Evolutionary conservation across 2,113 vertebrate species (phyloP), one percentile per base, ranked within the genome.

Genomic region (Orycteropus afer): DNA sequence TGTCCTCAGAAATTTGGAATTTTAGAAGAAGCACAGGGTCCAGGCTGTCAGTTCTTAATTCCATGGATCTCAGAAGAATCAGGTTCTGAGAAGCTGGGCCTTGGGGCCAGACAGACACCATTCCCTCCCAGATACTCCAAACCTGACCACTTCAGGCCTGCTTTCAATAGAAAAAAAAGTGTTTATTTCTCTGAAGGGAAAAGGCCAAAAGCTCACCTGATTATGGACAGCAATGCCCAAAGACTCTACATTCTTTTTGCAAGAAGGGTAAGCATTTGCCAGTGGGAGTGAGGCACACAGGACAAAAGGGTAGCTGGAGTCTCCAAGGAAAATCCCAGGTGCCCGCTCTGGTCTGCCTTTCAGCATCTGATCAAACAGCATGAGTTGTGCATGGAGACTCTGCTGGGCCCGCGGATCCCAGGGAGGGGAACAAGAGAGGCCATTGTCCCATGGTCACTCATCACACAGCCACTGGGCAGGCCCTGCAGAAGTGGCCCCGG

Each of bases 401-500:
- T 7, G 23, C 7, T 1, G 61, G 32, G 74, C 2, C 29, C 13
- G 53, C 13, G 17, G 53, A 25, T 14, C 61, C 29, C 79, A 14
- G 15, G 13, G 32, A 18, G 13, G n/a, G 40, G 27, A 71, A 3
- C 42, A 9, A 55, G 17, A 11, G 5, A 71, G 40, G 18, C 69
- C 0, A 32, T 3, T 32, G 61, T 13, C 25, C 29, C 12, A 14
- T 29, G 20, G 57, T 32, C 18, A 27, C 55, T 80, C 55, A 5
- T 2, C 29, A 63, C 11, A 29, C 3, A 9, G 1, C 4, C 8
- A 9, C 0, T 0, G 23, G 12, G 42, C 14, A 3, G 1, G 4
- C 32, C 34, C 34, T 29, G 0, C n/a, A 37, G 59, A 37, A 67
- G 1, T 0, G 40, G 34, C 8, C 0, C 0, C 4, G 0, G 10